These are phyloP conservation scores for Halictus quadricinctus DNA, from an alignment of 2,888 invertebrate species.

Conservation along the genomic window DNA sequence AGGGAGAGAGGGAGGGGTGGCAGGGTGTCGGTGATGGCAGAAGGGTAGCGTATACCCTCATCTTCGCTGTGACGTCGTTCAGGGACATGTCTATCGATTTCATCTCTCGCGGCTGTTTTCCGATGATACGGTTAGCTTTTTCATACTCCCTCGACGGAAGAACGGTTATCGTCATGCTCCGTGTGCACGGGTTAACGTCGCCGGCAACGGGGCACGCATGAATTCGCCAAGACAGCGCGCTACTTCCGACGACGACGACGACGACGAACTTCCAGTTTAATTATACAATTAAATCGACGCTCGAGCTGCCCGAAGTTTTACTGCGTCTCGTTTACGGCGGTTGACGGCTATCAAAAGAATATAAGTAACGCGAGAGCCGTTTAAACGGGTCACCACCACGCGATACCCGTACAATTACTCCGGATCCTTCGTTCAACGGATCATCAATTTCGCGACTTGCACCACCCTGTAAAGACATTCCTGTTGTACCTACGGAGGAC, in stretches of 20 bases:
- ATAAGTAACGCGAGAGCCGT: conserved; percentile 31
- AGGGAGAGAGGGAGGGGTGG: neutral
- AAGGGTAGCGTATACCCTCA: conserved; percentile 57
- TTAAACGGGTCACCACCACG: conserved; percentile 42
- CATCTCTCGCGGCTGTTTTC: conserved; percentile 63
- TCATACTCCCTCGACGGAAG: neutral
- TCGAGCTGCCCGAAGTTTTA: conserved; percentile 22
- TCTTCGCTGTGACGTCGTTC: conserved; percentile 68
- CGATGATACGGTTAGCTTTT: conserved; percentile 53
- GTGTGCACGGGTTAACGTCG: neutral
- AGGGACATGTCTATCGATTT: conserved; percentile 71
- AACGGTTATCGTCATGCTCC: neutral
- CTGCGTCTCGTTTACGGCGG: conserved; percentile 21
- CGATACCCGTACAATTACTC: conserved; percentile 44
- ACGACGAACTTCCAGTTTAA: conserved; percentile 30
- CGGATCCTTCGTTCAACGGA: conserved; percentile 31
- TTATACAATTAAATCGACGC: conserved; percentile 33
- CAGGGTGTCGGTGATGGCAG: conserved; percentile 39
- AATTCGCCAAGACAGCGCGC: neutral
- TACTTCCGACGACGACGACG: neutral
- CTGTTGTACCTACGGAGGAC: conserved; percentile 11
- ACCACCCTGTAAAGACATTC: conserved; percentile 18
- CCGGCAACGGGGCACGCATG: neutral
- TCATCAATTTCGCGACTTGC: conserved; percentile 37
- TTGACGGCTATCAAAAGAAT: conserved; percentile 41